Percentiles rank a stretch among this genome's conserved stretches.
Conservation (phyloP, 2,888 invertebrate species). For the Epicampocera succincta region DNA sequence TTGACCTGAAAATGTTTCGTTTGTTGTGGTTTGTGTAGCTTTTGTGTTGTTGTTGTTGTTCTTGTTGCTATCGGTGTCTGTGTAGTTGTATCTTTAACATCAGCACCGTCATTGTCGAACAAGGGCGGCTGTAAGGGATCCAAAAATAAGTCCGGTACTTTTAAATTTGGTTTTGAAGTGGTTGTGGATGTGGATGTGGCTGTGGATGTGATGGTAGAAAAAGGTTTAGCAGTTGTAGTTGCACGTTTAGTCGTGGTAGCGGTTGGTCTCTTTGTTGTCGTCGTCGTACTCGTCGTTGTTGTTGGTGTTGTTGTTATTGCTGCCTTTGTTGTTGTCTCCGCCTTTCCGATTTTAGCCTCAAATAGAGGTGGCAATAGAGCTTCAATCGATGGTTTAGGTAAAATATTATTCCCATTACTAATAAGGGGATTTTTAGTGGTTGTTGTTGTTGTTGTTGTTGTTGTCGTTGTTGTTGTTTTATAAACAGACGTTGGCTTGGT, state of each 20-base stretch:
- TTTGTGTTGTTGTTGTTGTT: slow-evolving; percentile 37
- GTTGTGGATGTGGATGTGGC: no score
- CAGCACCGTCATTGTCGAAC: slow-evolving; percentile 3
- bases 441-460: slow-evolving; percentile 8
- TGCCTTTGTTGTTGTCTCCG: slow-evolving; percentile 22
- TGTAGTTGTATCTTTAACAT: slow-evolving; percentile 33
- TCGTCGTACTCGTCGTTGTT: slow-evolving; percentile 8
- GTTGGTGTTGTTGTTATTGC: slow-evolving; percentile 38
- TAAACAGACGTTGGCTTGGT: slow-evolving; percentile 47
- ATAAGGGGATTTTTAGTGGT: slow-evolving; percentile 44
- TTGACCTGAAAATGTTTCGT: neutral
- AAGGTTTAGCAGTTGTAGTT: slow-evolving; percentile 30
- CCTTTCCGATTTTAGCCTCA: slow-evolving; percentile 45
- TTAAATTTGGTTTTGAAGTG: neutral
- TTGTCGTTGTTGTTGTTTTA: slow-evolving; percentile 16
- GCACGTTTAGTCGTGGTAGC: slow-evolving; percentile 4
- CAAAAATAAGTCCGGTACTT: slow-evolving; percentile 26
- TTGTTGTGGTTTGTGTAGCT: slow-evolving; percentile 14
- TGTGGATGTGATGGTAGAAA: no score
- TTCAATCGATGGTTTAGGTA: slow-evolving; percentile 59
- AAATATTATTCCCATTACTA: slow-evolving; percentile 30
- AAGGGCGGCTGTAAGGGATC: slow-evolving; percentile 45
- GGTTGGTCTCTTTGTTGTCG: slow-evolving; percentile 3
- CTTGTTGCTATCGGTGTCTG: slow-evolving; percentile 41
- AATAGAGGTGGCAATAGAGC: slow-evolving; percentile 60